phyloP scores from a whole-genome alignment of 2,888 invertebrate genomes.

The Temnothorax unifasciatus region DNA sequence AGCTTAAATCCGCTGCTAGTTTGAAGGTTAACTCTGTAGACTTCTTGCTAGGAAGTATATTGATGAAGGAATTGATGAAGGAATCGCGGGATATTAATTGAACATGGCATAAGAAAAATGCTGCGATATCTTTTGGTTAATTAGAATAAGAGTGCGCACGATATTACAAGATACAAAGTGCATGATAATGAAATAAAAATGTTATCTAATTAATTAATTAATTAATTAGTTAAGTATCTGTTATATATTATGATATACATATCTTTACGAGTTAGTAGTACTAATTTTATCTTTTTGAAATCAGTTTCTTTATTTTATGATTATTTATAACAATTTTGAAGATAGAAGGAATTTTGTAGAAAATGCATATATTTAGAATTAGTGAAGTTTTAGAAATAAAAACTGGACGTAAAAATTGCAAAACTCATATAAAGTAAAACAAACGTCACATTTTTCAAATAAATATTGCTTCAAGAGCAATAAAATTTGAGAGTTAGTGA shows the following conservation, averaged over 20 bases:
- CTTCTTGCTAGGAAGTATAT: constrained; percentile 19
- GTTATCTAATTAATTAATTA: background rate
- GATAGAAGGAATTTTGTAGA: background rate
- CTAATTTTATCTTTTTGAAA: background rate
- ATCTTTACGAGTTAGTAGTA: background rate
- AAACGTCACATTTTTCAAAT: background rate
- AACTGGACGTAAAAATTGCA: background rate
- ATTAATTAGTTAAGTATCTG: background rate
- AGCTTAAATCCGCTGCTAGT: constrained; percentile 59
- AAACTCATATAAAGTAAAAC: background rate
- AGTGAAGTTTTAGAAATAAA: background rate
- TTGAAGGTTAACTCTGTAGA: constrained; percentile 51
- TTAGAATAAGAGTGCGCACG: no score
- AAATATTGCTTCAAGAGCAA: background rate
- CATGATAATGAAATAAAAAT: background rate
- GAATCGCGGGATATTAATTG: constrained; percentile 15
- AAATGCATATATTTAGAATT: background rate
- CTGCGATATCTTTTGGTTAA: background rate
- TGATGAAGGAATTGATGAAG: constrained; percentile 15
- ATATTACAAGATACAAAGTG: background rate
- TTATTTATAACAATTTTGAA: background rate
- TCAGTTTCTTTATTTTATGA: background rate
- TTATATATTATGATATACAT: background rate
- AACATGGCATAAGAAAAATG: background rate
- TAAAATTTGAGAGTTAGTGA: background rate